Base-by-base conservation (phyloP, 2,888 invertebrate species). In the Isoperla grammatica region DNA sequence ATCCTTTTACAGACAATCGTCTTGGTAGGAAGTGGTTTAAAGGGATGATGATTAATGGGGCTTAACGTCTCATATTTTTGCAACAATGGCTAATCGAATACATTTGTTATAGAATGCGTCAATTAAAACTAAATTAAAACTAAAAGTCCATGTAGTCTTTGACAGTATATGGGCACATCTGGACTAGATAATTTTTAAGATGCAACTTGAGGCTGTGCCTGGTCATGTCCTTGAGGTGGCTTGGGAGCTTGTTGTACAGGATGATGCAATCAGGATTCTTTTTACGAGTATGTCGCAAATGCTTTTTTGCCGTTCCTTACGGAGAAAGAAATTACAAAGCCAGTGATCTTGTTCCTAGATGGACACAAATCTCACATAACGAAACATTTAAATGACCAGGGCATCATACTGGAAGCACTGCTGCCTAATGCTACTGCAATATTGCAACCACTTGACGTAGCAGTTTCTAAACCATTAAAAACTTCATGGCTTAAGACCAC, bases 311-410 rank as follows among this genome's bases (percentile, higher is more conserved):
- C 68, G 45, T 69, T 56, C 40, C 57, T 69, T 3, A 37, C 59
- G 6, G 50, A 67, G 57, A 63, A 58, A 23, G 49, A 64, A 19
- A 62, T 65, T 61, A 49, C 55, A 61, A 29, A 65, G 19, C 67
- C 68, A n/a, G 65, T 69, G 1, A 60, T 69, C 13, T 62, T 69
- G 6, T 69, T 68, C 60, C 59, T 69, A 20, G 68, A 70, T 64
- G 66, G 68, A 13, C 67, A 68, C 62, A 43, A 61, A 45, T 69
- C 68, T 35, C 68, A 69, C 57, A 40, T 69, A 46, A 64, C 62
- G 9, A 60, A 65, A 55, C 43, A 68, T 68, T 40, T 68, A 67
- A 45, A 61, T 57, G 55, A 63, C n/a, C n/a, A 67, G 35, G 59
- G 67, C 9, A 60, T 64, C 40, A 69, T 69, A 1, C 60, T 68